Percentiles rank a stretch among this genome's conserved stretches.
These are phyloP conservation scores for Acomys russatus DNA, from an alignment of 2,797 vertebrate species.

Conservation along the genomic window DNA sequence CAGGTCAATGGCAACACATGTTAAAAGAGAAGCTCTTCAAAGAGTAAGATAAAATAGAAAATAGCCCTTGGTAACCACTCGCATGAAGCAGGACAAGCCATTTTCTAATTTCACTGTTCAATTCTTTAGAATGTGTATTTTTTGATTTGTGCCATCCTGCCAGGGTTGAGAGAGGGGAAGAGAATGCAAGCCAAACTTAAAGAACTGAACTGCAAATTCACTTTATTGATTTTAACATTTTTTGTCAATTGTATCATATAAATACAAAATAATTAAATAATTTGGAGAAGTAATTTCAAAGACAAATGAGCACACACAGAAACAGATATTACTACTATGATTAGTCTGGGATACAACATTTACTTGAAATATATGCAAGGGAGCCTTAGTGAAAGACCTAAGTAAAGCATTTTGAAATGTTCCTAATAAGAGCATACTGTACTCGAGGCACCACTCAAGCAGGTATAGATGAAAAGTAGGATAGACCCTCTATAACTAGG, in stretches of 20 bases:
- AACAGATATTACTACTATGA: slow-evolving; percentile 72
- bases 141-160: background rate
- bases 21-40: slow-evolving; percentile 45
- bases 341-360: slow-evolving; percentile 77
- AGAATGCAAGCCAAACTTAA: slow-evolving; percentile 42
- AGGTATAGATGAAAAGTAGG: slow-evolving; percentile 47
- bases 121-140: background rate
- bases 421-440: slow-evolving; percentile 68
- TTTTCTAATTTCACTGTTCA: slow-evolving; percentile 2
- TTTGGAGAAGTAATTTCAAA: slow-evolving; percentile 85
- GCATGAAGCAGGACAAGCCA: background rate
- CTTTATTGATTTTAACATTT: slow-evolving; percentile 77
- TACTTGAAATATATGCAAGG: slow-evolving; percentile 78
- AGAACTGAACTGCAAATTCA: slow-evolving; percentile 77
- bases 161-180: background rate
- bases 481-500: slow-evolving; percentile 11
- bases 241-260: slow-evolving; percentile 84
- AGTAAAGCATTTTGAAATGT: slow-evolving; percentile 73
- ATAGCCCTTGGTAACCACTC: background rate
- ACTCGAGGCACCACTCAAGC: slow-evolving; percentile 55
- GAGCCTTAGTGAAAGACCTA: slow-evolving; percentile 70
- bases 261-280: slow-evolving; percentile 89
- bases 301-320: slow-evolving; percentile 85
- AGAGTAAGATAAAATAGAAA: slow-evolving; percentile 3
- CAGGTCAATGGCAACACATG: background rate